Conservation (phyloP, 2,113 vertebrate genomes). For the Cephalopterus ornatus region DNA sequence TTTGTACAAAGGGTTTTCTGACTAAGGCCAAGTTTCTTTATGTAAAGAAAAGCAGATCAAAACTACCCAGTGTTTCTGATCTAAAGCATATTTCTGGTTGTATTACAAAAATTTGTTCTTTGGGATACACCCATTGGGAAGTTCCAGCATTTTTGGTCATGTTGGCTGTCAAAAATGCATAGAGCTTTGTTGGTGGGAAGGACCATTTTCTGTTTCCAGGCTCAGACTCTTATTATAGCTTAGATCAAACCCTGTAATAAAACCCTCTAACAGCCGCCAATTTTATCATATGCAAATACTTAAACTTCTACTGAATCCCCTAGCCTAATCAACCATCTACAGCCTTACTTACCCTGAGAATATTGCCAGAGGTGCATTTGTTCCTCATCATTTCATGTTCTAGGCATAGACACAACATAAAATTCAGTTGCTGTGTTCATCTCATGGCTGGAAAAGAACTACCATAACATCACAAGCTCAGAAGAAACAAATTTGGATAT, state of each 20-base stretch:
- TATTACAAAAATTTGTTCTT: background rate
- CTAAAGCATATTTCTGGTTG: conserved; percentile 6
- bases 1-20: background rate
- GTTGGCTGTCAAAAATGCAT: background rate
- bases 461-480: background rate
- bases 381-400: background rate
- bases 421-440: background rate
- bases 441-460: background rate
- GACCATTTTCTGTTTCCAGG: conserved; percentile 3
- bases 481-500: background rate
- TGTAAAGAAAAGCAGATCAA: background rate
- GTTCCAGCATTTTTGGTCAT: conserved; percentile 4
- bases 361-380: background rate
- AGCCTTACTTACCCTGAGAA: background rate
- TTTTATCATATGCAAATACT: conserved; percentile 6
- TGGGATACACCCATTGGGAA: background rate
- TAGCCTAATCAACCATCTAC: background rate
- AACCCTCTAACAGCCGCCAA: background rate
- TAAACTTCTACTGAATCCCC: background rate
- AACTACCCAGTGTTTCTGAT: background rate
- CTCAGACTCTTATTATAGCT: background rate
- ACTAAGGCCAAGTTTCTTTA: background rate
- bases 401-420: background rate
- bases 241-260: conserved; percentile 42
- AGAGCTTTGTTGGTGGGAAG: conserved; percentile 6